A percentile compares a stretch with the other conserved stretches of the same genome.
These are phyloP conservation scores for Lagodon rhomboides DNA, from an alignment of 2,797 vertebrate species.

Conservation along the genomic window DNA sequence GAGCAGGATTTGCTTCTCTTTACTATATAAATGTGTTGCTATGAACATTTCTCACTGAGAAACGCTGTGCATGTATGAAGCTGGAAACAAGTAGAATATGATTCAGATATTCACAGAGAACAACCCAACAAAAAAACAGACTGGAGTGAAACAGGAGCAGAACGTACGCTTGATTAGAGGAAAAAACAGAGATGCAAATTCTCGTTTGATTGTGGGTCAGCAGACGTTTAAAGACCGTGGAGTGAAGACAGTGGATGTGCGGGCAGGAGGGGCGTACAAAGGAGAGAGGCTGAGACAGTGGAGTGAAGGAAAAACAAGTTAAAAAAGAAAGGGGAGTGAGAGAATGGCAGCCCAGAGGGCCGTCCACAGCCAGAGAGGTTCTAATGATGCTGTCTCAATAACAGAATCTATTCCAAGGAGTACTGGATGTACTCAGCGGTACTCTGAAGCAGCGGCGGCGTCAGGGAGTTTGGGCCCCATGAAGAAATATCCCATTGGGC, in stretches of 20 bases:
- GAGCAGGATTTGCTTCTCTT: background rate
- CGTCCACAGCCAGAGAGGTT: constrained; percentile 54
- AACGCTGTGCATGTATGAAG: constrained; percentile 3
- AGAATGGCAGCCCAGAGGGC: constrained; percentile 38
- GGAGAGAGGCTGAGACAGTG: constrained; percentile 21
- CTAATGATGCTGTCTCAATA: constrained; percentile 67
- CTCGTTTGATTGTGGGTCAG: constrained; percentile 53
- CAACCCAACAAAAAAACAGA: background rate
- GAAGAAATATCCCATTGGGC: no score
- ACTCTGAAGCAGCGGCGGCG: constrained; percentile 15
- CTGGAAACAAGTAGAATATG: background rate
- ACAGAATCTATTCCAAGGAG: constrained; percentile 48
- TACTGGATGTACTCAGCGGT: constrained; percentile 39
- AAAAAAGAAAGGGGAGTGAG: constrained; percentile 25
- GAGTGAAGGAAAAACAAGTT: constrained; percentile 41
- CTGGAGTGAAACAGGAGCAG: background rate
- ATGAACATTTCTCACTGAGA: constrained; percentile 12
- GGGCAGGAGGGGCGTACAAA: constrained; percentile 13
- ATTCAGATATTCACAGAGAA: constrained; percentile 6
- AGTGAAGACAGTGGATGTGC: constrained; percentile 35
- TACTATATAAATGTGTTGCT: constrained; percentile 1
- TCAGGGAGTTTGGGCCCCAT: no score
- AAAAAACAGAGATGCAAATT: constrained; percentile 29
- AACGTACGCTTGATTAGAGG: constrained; percentile 23
- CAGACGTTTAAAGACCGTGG: constrained; percentile 36